phyloP scores from a whole-genome alignment of 2,113 vertebrate genomes.

The Antigone vipio region DNA sequence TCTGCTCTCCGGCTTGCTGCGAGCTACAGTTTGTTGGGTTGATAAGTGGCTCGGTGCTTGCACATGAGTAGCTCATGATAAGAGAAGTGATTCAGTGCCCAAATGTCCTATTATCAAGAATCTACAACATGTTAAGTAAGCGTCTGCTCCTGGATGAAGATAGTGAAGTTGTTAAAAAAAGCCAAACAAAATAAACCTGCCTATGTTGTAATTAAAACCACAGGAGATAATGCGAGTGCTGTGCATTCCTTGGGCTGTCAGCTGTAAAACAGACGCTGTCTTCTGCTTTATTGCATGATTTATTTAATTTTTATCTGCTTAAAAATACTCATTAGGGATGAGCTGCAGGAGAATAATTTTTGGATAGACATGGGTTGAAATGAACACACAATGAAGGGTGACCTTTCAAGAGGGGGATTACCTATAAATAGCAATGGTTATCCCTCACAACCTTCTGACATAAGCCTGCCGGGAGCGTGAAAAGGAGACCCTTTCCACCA shows the following conservation, averaged over 20 bases:
- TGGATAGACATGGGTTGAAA: constrained; percentile 20
- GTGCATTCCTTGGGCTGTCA: neutral
- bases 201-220: neutral
- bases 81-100: neutral
- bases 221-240: neutral
- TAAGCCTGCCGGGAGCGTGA: constrained; percentile 18
- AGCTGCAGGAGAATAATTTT: constrained; percentile 21
- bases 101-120: constrained; percentile 16
- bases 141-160: neutral
- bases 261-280: neutral
- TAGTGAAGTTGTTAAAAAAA: neutral
- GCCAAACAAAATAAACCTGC: neutral
- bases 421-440: constrained; percentile 75
- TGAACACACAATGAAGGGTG: constrained; percentile 63
- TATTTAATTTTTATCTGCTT: constrained; percentile 42
- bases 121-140: constrained; percentile 23
- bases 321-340: neutral
- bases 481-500: constrained; percentile 45
- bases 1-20: neutral
- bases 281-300: neutral
- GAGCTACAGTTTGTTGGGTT: neutral
- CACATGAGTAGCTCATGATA: neutral
- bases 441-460: constrained; percentile 54
- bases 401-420: constrained; percentile 73
- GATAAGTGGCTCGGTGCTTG: constrained; percentile 6